Base-by-base conservation (phyloP, 2,113 vertebrate genomes). In the Entomyzon cyanotis region DNA sequence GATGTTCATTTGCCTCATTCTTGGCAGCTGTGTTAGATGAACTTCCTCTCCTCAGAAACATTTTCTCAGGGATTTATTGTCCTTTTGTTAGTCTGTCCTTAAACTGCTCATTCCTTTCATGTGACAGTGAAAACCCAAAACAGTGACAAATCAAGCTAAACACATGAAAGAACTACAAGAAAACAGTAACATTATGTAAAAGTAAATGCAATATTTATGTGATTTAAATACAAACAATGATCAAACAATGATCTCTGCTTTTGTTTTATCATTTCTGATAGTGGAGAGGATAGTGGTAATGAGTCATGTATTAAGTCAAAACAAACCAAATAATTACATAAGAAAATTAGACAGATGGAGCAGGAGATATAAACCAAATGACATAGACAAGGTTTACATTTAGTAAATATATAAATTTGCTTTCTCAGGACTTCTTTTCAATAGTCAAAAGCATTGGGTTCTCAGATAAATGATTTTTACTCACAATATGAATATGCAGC, bases 1-100 rank as follows among this genome's bases (percentile, higher is more conserved):
- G 96, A 97, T 97, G 97, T 96, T 95, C 49, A 52, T 96, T 90
- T 91, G 71, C 71, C 71, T 96, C 82, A 90, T 78, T 96, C 93
- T 94, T 96, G 92, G 91, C 95, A 95, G 77, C 79, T 75, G 46
- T 76, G 28, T 74, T 77, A 84, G 59, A 89, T 50, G 70, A 87
- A 94, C 95, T 97, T 97, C 95, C 96, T 95, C 68, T 94, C 59
- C 71, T 79, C 74, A 70, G 47, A 20, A 84, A 94, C 50, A 70
- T 90, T 96, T 97, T 95, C 95, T 95, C 87, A 94, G 89, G 93
- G 82, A 84, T 87, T 97, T 93, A 76, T 95, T 92, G 75, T 83
- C 70, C 67, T 56, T 92, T 90, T 93, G 63, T 91, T 75, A 87
- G 41, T 49, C 65, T 86, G 76, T 30, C 73, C 56, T 96, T 83